Evolutionary conservation across 1,140 invertebrate species (phyloP).

Genomic region (Camponotus pennsylvanicus): DNA sequence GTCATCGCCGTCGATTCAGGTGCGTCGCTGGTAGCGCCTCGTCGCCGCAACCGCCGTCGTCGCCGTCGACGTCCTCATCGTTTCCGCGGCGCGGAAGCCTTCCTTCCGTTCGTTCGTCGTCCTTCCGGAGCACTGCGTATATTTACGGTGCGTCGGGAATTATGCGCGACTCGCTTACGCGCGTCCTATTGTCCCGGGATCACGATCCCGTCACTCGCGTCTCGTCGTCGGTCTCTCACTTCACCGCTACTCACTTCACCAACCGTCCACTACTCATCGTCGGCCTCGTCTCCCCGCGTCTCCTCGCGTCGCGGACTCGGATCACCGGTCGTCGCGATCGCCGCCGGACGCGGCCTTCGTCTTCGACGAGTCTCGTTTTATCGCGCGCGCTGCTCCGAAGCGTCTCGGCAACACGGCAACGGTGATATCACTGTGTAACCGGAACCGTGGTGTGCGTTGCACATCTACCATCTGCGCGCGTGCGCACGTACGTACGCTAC

Average conservation of each 20-base stretch:
- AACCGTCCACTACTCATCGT: background rate
- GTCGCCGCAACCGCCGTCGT: background rate
- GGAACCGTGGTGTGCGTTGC: constrained; percentile 1
- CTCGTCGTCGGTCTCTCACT: constrained; percentile 34
- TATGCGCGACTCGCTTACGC: no score
- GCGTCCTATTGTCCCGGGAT: constrained; percentile 32
- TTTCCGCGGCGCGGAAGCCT: background rate
- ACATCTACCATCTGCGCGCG: background rate
- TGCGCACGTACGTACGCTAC: background rate
- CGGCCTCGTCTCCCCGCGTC: constrained; percentile 13
- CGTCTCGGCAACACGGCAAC: constrained; percentile 54
- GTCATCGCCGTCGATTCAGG: constrained; percentile 32
- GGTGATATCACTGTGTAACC: constrained; percentile 39
- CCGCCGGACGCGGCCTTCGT: constrained; percentile 52
- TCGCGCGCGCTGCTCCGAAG: constrained; percentile 20
- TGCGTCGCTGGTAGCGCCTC: constrained; percentile 44
- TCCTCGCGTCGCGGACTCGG: background rate
- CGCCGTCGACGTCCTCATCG: constrained; percentile 19
- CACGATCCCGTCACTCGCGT: background rate
- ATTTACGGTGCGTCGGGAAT: background rate
- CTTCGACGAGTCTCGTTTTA: constrained; percentile 35
- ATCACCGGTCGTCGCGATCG: constrained; percentile 60
- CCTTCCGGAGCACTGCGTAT: background rate
- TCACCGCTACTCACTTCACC: constrained; percentile 13
- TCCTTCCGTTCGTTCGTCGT: background rate